Base-by-base conservation (phyloP, 2,113 vertebrate species). In the Muntiacus muntjak region DNA sequence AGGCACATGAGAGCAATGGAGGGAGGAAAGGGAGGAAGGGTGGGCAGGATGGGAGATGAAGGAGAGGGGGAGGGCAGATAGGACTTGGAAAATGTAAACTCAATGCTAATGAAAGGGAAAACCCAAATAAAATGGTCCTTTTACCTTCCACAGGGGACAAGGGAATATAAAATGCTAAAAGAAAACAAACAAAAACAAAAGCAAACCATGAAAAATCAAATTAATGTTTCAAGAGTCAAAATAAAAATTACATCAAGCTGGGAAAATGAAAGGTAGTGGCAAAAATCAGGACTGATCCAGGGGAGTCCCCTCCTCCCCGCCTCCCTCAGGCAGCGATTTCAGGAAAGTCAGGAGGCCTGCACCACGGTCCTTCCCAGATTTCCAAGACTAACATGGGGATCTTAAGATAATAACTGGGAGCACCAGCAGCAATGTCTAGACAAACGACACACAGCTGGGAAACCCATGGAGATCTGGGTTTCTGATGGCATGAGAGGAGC, bases 151-250 rank as follows among this genome's bases (percentile, higher is more conserved):
- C 98, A 55, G 99, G 98, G 99, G 99, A 99, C 98, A 99, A 98
- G 45, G 99, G 99, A 97, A 99, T 98, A 99, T 99, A 99, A 99
- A 99, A 99, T 98, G 99, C 99, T 99, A 99, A 95, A 99, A 99
- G 97, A 97, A 96, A 98, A 98, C 97, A 97, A 98, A 98, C 96
- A 97, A 94, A 96, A 99, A 99, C 98, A 98, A 94, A 98, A 98
- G 98, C 98, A 96, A 98, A 98, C 98, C 95, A 98, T 98, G 98
- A 98, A 98, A 95, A 97, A 98, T 99, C 97, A 98, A 98, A 97
- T 89, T 57, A 95, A 97, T 11, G 90, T 93, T 16, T 88, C 23
- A 54, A 36, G 88, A 94, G 45, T 83, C 87, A 97, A 98, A 98
- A 94, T 60, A 93, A 98, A 98, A 98, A 84, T 84, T 88, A 96